phyloP scores from a whole-genome alignment of 2,113 vertebrate species.

The Candoia aspera region DNA sequence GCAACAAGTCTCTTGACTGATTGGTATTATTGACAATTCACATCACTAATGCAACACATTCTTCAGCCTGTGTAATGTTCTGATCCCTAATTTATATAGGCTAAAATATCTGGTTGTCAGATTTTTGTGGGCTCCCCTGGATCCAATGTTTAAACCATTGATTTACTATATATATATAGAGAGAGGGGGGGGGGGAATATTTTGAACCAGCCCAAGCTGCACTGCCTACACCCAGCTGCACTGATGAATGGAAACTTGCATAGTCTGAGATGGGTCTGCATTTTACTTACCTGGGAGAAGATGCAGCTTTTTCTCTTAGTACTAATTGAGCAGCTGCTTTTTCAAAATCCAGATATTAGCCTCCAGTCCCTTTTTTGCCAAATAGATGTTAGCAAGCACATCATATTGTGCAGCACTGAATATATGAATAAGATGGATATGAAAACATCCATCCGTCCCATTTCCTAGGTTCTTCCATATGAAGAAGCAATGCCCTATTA shows the following conservation, averaged over 20 bases:
- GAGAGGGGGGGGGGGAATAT: neutral
- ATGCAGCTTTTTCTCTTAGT: constrained; percentile 33
- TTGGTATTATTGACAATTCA: constrained; percentile 30
- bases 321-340: constrained; percentile 43
- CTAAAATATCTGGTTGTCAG: neutral
- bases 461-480: constrained; percentile 64
- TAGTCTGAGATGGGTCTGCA: neutral
- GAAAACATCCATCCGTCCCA: neutral
- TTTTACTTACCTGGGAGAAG: neutral
- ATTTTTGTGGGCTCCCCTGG: neutral
- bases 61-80: neutral
- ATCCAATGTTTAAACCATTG: neutral
- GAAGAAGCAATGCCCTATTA: constrained; percentile 77
- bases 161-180: neutral
- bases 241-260: neutral
- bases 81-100: neutral
- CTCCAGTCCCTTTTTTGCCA: constrained; percentile 58
- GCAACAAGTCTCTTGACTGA: constrained; percentile 53
- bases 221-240: neutral
- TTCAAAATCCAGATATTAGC: constrained; percentile 57
- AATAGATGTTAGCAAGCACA: constrained; percentile 76
- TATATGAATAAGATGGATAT: constrained; percentile 75
- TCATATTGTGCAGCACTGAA: constrained; percentile 74
- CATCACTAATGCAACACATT: neutral
- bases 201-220: too few relatives aligned